Conservation (phyloP, 2,113 vertebrate species). For the Spermophilus dauricus region DNA sequence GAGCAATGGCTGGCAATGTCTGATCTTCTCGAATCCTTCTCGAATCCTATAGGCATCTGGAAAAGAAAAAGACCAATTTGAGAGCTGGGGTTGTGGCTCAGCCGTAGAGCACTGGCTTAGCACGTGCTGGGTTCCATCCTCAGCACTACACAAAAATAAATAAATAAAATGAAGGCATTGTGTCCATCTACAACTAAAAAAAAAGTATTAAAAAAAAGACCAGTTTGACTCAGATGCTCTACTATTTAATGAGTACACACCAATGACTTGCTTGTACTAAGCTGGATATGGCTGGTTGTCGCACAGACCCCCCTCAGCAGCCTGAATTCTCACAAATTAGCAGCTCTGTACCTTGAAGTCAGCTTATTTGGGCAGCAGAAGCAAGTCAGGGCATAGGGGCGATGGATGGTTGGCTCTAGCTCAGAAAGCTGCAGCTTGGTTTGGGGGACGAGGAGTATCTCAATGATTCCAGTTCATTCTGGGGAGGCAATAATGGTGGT, state of each 20-base stretch:
- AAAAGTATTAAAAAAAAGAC: no score
- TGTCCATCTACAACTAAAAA: no score
- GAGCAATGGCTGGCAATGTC: neutral
- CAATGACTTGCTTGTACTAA: neutral
- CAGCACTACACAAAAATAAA: no score
- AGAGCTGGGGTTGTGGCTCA: no score
- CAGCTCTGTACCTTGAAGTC: conserved; percentile 34
- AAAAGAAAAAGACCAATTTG: conserved; percentile 11
- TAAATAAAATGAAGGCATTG: no score
- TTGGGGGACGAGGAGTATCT: neutral
- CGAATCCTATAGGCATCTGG: neutral
- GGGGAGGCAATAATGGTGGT: conserved; percentile 24
- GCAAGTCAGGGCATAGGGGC: neutral
- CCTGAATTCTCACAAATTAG: conserved; percentile 39
- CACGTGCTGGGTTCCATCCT: no score
- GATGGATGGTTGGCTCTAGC: neutral
- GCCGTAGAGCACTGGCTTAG: no score
- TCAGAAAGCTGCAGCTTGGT: conserved; percentile 50
- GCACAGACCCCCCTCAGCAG: neutral
- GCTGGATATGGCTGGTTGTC: neutral
- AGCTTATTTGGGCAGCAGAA: conserved; percentile 55
- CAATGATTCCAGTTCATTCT: conserved; percentile 45
- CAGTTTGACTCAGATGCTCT: neutral
- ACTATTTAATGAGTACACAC: neutral
- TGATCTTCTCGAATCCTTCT: neutral